Conservation (phyloP, 64 coral and sea anemone species). For the Platygyra sinensis region DNA sequence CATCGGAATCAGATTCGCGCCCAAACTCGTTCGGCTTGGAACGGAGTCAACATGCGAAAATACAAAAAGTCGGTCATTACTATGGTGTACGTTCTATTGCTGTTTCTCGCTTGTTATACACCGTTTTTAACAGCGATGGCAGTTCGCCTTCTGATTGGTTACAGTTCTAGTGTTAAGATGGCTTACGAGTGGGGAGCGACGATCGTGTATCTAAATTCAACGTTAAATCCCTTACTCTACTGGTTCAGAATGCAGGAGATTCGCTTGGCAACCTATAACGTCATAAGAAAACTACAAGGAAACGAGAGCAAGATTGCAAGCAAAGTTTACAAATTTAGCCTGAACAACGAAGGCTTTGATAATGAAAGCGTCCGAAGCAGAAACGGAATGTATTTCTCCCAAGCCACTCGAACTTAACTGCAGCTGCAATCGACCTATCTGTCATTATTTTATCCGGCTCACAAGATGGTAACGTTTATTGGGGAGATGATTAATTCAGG, state of each 20-base stretch:
- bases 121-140: conserved; percentile 59
- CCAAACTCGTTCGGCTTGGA: conserved; percentile 30
- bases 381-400: neutral
- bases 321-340: conserved; percentile 10
- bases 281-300: neutral
- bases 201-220: conserved; percentile 53
- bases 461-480: no score
- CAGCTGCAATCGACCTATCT: no score
- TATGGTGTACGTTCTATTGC: conserved; percentile 25
- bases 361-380: neutral
- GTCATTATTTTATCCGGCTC: no score
- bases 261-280: conserved; percentile 7
- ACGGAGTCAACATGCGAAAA: conserved; percentile 20
- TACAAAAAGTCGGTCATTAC: conserved; percentile 59
- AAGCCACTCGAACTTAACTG: neutral
- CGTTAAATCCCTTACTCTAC: conserved; percentile 51
- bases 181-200: conserved; percentile 64
- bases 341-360: neutral
- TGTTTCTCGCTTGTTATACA: conserved; percentile 51
- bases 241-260: conserved; percentile 59
- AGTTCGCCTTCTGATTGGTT: conserved; percentile 21
- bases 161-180: conserved; percentile 36
- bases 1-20: conserved; percentile 46
- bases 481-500: no score
- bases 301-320: conserved; percentile 8